Base-by-base conservation (phyloP, 2,888 invertebrate genomes). In the Pachliopta kotzebuea region DNA sequence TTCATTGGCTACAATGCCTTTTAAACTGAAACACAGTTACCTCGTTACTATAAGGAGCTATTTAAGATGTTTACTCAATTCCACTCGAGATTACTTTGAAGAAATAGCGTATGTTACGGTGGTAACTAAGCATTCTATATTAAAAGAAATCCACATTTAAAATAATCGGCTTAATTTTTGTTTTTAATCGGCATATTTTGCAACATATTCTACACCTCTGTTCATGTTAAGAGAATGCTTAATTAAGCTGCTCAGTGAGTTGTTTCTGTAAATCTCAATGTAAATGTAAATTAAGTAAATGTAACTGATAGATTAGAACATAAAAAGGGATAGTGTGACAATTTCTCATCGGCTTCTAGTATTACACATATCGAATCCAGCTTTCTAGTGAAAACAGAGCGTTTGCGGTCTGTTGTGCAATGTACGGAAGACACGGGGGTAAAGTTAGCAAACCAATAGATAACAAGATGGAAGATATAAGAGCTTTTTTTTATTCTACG, bases 361-460 rank as follows among this genome's bases (percentile, higher is more conserved):
- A 80, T 89, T 89, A 88, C 89, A 87, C 86, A 85, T 84, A 88
- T 88, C 82, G 76, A 75, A 80, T 83, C 78, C 76, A 78, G 81
- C 89, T 89, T 89, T 88, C 88, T 87, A 86, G 86, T 76, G 88
- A 86, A 87, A 88, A 88, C 81, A 73, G 80, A 83, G 74, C 80
- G 78, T 78, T 81, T 84, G 88, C 74, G 84, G 86, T 80, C 69
- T 66, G 78, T 88, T 88, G 87, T 85, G 87, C 81, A 87, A 88
- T 74, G 77, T 78, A 74, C 80, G 87, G 86, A 86, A 86, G 84
- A 71, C 74, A 54, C 62, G 23, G 52, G n/a, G 66, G 76, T 72
- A 72, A 31, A 37, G 73, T 58, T 56, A 64, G 66, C 64, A 69
- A 49, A 68, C 20, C 58, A 45, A 45, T 18, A 6, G 7, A 45